Base-by-base conservation (phyloP, 2,888 invertebrate genomes). In the Netelia fuscicornis region DNA sequence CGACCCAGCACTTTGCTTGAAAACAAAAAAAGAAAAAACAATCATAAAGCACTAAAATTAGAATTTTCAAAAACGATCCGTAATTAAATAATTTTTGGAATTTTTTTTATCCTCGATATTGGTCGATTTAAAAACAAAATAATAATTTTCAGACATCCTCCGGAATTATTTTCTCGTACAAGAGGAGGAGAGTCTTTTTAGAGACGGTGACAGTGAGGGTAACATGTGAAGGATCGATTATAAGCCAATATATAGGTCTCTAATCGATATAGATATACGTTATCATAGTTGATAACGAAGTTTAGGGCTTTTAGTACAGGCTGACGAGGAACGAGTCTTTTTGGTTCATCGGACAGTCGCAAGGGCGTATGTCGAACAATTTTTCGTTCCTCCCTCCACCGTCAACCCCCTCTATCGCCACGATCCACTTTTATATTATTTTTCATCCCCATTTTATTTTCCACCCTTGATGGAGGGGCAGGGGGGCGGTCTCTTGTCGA, bases 211-310 rank as follows among this genome's bases (percentile, higher is more conserved):
- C 72, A 74, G 67, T 83, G 82, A 84, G 81, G 85, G 86, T 86
- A 84, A 84, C 79, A 84, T 65, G 84, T 86, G 84, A 82, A 84
- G 82, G 82, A 85, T 86, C 85, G 86, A 84, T 86, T 48, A 48
- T 48, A 48, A 2, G 13, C 13, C 10, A 13, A 48, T 48, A 48
- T 48, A 58, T 20, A 56, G n/a, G 1, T 17, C n/a, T 17, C 20
- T 58, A 13, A 48, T 48, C 10, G 10, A 48, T 48, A 48, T 48
- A 48, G 10, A 48, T 48, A 48, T 48, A 48, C 17, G 10, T 2
- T 13, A 13, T 48, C 13, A 13, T 25, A 81, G 84, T 87, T 86
- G 85, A 87, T 87, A 86, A 87, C 74, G 84, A 87, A 87, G 86
- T 87, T 87, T 84, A 17, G 48, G 60, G 86, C 83, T 84, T 86